Conservation (phyloP, 2,113 vertebrate genomes). For the Camelus bactrianus region DNA sequence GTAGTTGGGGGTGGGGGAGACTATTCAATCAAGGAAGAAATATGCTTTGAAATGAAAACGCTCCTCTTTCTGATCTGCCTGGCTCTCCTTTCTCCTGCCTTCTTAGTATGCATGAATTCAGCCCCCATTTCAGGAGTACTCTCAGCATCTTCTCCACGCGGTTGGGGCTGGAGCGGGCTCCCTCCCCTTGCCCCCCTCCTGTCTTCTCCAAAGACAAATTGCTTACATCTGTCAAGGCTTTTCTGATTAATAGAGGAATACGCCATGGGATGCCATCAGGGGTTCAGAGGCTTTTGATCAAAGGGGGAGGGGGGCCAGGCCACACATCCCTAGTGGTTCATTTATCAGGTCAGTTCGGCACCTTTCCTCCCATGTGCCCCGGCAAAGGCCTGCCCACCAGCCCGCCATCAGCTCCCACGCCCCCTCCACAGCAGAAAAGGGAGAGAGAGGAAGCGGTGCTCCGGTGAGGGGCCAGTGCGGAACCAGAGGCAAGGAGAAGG, state of each 20-base stretch:
- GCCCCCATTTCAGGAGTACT: constrained; percentile 57
- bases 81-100: constrained; percentile 64
- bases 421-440: background rate
- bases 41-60: constrained; percentile 85
- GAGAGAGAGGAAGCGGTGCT: background rate
- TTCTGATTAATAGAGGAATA: constrained; percentile 83
- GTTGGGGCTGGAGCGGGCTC: constrained; percentile 35
- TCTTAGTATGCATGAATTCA: constrained; percentile 82
- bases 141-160: constrained; percentile 66
- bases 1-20: background rate
- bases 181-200: background rate
- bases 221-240: constrained; percentile 78
- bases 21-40: constrained; percentile 79
- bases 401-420: background rate
- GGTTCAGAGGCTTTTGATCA: constrained; percentile 82
- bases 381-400: background rate
- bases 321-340: constrained; percentile 72
- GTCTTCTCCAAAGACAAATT: constrained; percentile 75
- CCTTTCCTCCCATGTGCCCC: constrained; percentile 47
- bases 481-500: background rate
- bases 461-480: background rate
- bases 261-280: constrained; percentile 78
- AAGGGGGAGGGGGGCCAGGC: constrained; percentile 41
- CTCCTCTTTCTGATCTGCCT: constrained; percentile 78
- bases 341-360: constrained; percentile 68